Conservation (phyloP, 2,113 vertebrate genomes). For the Psilopsiagon aymara region DNA sequence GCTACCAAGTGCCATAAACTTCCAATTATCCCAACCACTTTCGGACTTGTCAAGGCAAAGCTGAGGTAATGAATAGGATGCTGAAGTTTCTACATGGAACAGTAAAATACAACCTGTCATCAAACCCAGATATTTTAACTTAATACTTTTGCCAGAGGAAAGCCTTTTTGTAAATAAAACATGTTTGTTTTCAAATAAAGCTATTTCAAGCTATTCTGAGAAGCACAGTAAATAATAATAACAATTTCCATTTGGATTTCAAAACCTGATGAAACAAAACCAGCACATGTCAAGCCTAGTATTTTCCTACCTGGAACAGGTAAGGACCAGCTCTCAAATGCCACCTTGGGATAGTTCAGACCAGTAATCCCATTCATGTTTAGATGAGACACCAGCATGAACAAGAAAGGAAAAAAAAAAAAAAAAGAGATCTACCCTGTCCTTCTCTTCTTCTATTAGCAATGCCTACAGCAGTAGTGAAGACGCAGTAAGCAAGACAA, state of each 20-base stretch:
- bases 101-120: not conserved
- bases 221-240: not conserved
- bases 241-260: not conserved
- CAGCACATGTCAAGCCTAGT: constrained; percentile 45
- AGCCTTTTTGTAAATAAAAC: constrained; percentile 44
- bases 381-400: constrained; percentile 57
- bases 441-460: constrained; percentile 46
- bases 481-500: not conserved
- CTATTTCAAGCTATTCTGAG: not conserved
- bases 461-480: constrained; percentile 30
- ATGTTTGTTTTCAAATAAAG: constrained; percentile 46
- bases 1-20: constrained; percentile 7
- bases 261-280: constrained; percentile 54
- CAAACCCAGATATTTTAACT: constrained; percentile 41
- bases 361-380: constrained; percentile 75
- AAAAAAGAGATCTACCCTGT: not conserved
- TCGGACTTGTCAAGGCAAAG: not conserved
- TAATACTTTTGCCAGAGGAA: constrained; percentile 3
- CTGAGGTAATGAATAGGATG: not conserved
- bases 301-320: constrained; percentile 79
- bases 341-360: constrained; percentile 76
- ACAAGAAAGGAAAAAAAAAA: not conserved
- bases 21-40: not conserved
- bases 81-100: not conserved
- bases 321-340: constrained; percentile 79